These are phyloP conservation scores for Camponotus pennsylvanicus DNA, from an alignment of 1,140 invertebrate species.

Conservation along the genomic window DNA sequence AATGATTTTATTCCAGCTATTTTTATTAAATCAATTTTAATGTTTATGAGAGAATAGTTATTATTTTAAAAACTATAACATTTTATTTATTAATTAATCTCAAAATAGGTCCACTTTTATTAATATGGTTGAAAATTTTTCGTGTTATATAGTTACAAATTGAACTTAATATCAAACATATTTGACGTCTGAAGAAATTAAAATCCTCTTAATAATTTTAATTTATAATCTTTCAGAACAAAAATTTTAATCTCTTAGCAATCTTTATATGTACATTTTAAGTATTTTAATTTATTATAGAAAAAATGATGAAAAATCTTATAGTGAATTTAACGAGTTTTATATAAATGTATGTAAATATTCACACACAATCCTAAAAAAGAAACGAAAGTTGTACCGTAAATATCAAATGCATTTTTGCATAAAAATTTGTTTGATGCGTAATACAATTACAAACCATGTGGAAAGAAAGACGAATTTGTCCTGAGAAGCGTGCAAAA, in stretches of 20 bases:
- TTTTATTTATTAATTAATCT: not conserved
- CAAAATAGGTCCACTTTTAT: not conserved
- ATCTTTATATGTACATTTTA: not conserved
- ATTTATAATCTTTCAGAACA: not conserved
- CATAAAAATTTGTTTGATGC: not conserved
- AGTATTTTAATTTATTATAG: not conserved
- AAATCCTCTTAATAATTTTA: not conserved
- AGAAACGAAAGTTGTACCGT: not conserved
- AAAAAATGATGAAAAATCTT: not conserved
- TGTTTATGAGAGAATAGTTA: slow-evolving; percentile 9
- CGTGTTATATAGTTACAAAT: not conserved
- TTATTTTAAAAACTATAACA: not conserved
- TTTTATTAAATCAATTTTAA: not conserved
- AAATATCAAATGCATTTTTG: not conserved
- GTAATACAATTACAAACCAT: slow-evolving; percentile 19
- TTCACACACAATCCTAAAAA: not conserved
- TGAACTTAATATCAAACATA: slow-evolving; percentile 12
- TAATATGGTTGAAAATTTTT: not conserved
- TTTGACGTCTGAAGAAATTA: not conserved
- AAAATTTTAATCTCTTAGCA: not conserved
- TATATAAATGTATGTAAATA: not conserved
- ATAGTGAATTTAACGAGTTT: not conserved
- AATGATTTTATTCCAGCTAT: not conserved
- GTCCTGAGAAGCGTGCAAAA: not conserved
- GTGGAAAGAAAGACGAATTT: slow-evolving; percentile 22